A percentile compares a stretch with the other conserved stretches of the same genome.
These are phyloP conservation scores for Eupithecia abbreviata DNA, from an alignment of 2,888 invertebrate species.

Conservation along the genomic window DNA sequence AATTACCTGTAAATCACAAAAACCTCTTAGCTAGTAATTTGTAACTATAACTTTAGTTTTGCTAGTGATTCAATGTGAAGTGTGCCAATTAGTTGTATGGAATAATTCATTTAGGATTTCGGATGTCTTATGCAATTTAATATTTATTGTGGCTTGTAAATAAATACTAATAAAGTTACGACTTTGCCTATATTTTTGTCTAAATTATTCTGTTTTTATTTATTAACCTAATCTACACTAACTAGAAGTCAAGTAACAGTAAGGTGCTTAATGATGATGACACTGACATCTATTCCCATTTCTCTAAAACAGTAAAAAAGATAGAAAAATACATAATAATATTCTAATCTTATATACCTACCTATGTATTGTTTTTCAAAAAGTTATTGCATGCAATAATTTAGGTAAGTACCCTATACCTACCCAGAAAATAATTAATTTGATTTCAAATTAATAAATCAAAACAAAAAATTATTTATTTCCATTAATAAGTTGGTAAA, in stretches of 20 bases:
- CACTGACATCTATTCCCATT: too few species aligned
- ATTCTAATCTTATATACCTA: too few species aligned
- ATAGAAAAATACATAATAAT: too few species aligned
- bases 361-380: too few species aligned
- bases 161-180: slow-evolving; percentile 49
- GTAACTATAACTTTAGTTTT: slow-evolving; percentile 73
- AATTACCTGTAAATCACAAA: slow-evolving; percentile 30
- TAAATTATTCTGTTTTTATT: slow-evolving; percentile 22
- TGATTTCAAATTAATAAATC: too few species aligned
- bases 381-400: too few species aligned
- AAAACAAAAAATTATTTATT: too few species aligned
- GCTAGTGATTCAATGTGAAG: slow-evolving; percentile 82
- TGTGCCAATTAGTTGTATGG: slow-evolving; percentile 81
- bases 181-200: slow-evolving; percentile 37
- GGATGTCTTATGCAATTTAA: slow-evolving; percentile 67
- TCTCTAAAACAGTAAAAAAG: too few species aligned
- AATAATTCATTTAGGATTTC: slow-evolving; percentile 57
- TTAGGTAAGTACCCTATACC: too few species aligned
- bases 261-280: too few species aligned
- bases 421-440: too few species aligned
- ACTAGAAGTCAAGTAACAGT: not conserved
- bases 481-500: too few species aligned
- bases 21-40: slow-evolving; percentile 72
- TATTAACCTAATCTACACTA: slow-evolving; percentile 1
- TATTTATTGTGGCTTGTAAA: slow-evolving; percentile 74